Base-by-base conservation (phyloP, 2,797 vertebrate genomes). In the Lagodon rhomboides region DNA sequence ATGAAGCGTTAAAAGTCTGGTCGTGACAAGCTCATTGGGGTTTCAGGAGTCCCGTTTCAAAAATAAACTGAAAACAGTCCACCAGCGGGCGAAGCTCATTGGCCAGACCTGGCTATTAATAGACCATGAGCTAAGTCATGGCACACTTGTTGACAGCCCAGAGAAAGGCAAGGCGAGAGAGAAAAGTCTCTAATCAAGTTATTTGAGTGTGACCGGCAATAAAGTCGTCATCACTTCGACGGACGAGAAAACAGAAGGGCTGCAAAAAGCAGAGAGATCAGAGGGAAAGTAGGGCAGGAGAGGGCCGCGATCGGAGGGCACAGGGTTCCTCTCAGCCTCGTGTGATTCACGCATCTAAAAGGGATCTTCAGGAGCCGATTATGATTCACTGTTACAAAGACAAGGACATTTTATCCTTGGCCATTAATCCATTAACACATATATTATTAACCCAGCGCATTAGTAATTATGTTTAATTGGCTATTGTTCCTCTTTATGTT, bases 151-250 rank as follows among this genome's bases (percentile, higher is more conserved):
- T 91, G 85, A 89, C 80, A 80, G 76, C 64, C 54, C 53, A 23
- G 50, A 73, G 71, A 79, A 75, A 70, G 72, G 80, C 58, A n/a
- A 78, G 59, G 81, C 17, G 10, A 83, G 69, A 62, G 54, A 77
- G 55, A 72, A 83, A 85, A 74, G 65, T 79, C 80, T 89, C 79
- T 89, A 87, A 91, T 92, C 86, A 91, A 92, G 70, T 90, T 85
- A 88, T 80, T 77, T 73, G 76, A 82, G 62, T 82, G 80, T 80
- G 64, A 84, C 75, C 65, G 47, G 74, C 88, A 83, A 83, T 87
- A 84, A 86, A 84, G 68, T 67, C 85, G 85, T 91, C 84, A 82
- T 90, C 88, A 58, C 85, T 81, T 79, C 34, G 70, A 66, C 74
- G 83, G 67, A 46, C 3, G 50, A 17, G 77, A 74, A 76, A 72